Conservation (phyloP, 2,797 vertebrate genomes). For the Cirrhinus molitorella region DNA sequence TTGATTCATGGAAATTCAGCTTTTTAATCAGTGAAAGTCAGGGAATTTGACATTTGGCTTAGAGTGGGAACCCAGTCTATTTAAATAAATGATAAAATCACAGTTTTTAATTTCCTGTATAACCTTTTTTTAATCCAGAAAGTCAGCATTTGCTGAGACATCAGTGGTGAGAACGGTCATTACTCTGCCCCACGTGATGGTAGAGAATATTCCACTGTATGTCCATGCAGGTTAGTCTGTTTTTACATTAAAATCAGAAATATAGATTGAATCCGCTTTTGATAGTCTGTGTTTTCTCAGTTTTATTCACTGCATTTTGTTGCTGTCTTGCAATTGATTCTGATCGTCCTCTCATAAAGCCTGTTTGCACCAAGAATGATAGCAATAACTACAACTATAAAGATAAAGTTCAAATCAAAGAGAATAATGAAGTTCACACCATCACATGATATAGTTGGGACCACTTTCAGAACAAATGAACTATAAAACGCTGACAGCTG, state of each 20-base stretch:
- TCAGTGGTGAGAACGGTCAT: slow-evolving; percentile 86
- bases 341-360: background rate
- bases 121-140: slow-evolving; percentile 72
- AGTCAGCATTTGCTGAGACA: slow-evolving; percentile 77
- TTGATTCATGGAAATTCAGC: too few relatives aligned
- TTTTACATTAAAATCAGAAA: background rate
- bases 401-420: background rate
- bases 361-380: background rate
- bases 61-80: too few relatives aligned
- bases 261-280: background rate
- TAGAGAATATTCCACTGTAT: slow-evolving; percentile 93
- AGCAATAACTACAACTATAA: background rate
- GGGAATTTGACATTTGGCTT: too few relatives aligned
- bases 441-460: background rate
- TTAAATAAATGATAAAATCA: background rate
- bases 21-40: too few relatives aligned
- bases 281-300: background rate
- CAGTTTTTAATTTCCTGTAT: background rate
- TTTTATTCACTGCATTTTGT: background rate
- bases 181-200: slow-evolving; percentile 89
- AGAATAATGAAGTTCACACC: background rate
- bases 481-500: background rate
- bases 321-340: background rate
- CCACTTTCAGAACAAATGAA: background rate
- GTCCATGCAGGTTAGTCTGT: slow-evolving; percentile 88